phyloP scores from a whole-genome alignment of 2,113 vertebrate genomes.

The Pseudorhombus dupliciocellatus region DNA sequence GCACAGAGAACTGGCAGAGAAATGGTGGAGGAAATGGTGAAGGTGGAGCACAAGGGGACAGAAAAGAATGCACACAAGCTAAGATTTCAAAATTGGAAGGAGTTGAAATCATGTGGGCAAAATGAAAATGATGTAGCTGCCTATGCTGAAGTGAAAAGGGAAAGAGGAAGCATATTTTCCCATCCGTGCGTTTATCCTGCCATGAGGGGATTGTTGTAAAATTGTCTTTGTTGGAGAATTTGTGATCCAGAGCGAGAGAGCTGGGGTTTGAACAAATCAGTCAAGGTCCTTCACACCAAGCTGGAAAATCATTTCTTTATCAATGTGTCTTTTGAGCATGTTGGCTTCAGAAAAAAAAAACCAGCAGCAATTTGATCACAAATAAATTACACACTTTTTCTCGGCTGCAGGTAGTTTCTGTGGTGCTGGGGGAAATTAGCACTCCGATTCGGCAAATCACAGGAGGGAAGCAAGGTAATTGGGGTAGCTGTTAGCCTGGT shows the following conservation, averaged over 20 bases:
- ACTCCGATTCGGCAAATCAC: constrained; percentile 38
- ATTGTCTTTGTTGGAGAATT: no score
- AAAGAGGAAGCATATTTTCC: no score
- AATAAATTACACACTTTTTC: not conserved
- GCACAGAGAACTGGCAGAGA: no score
- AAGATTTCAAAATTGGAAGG: not conserved
- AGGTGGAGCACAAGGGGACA: not conserved
- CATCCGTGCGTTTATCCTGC: no score
- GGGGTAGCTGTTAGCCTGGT: constrained; percentile 55
- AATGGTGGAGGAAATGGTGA: no score
- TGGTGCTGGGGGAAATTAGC: constrained; percentile 38
- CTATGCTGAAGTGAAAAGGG: no score
- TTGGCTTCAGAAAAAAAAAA: not conserved
- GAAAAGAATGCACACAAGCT: not conserved
- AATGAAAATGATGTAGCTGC: no score
- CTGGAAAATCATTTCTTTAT: not conserved
- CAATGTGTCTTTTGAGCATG: not conserved
- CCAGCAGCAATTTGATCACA: not conserved
- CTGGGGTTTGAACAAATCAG: no score
- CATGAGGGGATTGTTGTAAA: no score
- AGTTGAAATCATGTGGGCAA: not conserved
- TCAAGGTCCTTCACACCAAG: no score
- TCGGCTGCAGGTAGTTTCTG: constrained; percentile 2
- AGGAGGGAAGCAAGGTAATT: constrained; percentile 25
- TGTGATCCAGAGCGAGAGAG: no score